Base-by-base conservation (phyloP, 2,113 vertebrate species). In the Gymnobelideus leadbeateri region DNA sequence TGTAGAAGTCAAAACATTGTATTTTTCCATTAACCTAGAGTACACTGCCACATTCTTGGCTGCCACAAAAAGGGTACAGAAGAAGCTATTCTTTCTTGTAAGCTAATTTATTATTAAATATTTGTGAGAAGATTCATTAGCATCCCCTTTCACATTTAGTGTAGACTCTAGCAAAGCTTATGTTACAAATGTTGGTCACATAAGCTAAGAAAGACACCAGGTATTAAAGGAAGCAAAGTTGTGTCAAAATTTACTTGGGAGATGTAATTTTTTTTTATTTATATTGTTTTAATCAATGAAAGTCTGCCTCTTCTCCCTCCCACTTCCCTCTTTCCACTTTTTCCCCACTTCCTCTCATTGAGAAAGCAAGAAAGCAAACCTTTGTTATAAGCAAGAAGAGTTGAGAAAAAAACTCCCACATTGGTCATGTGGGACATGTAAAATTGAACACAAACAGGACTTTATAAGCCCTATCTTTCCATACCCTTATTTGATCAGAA, bases 31-130 rank as follows among this genome's bases (percentile, higher is more conserved):
- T 49, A 93, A 94, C 92, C 95, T 50, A 90, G 92, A 95, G 51
- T 49, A 93, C 93, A 92, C 91, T 21, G 50, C 49, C 91, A 50
- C 47, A 90, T 96, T 92, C 46, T 51, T 84, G 95, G 90, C 26
- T 94, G 93, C 12, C 68, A 91, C 53, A 51, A 55, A 93, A 96
- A 93, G 53, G 61, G 31, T 51, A 89, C 5, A 68, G 16, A 54
- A 6, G 14, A 84, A 84, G 84, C 89, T 92, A 49, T 5, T 19
- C 28, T 55, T 46, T 94, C 97, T 95, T 92, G 43, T 16, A 94
- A 93, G 23, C 68, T 97, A 51, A 52, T 94, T 90, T 96, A 90
- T 91, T 84, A 49, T 91, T 96, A 95, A 95, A n/a, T 93, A 57
- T 91, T 49, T 91, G 46, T 89, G 26, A 52, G 10, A 49, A 91